Percentiles rank a stretch among this genome's conserved stretches.
These are phyloP conservation scores for Echinometra lucunter DNA, from an alignment of 53 echinoderm and acorn worm species.

Conservation along the genomic window DNA sequence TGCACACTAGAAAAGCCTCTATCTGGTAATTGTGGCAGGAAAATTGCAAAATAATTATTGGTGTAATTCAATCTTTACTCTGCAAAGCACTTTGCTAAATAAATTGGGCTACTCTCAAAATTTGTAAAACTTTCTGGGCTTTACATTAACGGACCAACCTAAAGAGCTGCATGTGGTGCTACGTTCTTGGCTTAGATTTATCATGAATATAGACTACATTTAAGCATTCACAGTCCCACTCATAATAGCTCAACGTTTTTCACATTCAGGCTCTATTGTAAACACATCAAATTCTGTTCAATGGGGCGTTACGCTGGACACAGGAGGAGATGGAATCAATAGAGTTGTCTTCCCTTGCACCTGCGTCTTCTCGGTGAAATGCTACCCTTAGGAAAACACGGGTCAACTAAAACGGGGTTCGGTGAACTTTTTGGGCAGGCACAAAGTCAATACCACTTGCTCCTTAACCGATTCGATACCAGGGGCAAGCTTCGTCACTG, in stretches of 20 bases:
- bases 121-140: too few relatives aligned
- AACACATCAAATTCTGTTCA: conserved; percentile 33
- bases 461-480: not conserved
- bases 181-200: too few relatives aligned
- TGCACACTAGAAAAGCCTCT: too few relatives aligned
- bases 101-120: too few relatives aligned
- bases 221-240: not conserved
- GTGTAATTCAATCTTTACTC: too few relatives aligned
- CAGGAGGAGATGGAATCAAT: conserved; percentile 2
- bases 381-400: conserved; percentile 46
- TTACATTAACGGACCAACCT: too few relatives aligned
- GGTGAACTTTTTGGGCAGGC: conserved; percentile 52
- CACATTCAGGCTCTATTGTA: not conserved
- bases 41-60: too few relatives aligned
- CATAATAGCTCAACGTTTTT: not conserved
- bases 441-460: conserved; percentile 31
- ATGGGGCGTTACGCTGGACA: not conserved
- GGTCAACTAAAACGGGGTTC: conserved; percentile 19
- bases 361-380: conserved; percentile 33
- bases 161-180: too few relatives aligned
- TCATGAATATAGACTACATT: not conserved
- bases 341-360: not conserved
- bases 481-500: not conserved
- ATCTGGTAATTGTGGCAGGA: too few relatives aligned
- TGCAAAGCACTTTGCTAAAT: too few relatives aligned